Evolutionary conservation across 2,888 invertebrate genomes (phyloP), one percentile per base, ranked within the genome.

Genomic region (Ennomos erosarius): DNA sequence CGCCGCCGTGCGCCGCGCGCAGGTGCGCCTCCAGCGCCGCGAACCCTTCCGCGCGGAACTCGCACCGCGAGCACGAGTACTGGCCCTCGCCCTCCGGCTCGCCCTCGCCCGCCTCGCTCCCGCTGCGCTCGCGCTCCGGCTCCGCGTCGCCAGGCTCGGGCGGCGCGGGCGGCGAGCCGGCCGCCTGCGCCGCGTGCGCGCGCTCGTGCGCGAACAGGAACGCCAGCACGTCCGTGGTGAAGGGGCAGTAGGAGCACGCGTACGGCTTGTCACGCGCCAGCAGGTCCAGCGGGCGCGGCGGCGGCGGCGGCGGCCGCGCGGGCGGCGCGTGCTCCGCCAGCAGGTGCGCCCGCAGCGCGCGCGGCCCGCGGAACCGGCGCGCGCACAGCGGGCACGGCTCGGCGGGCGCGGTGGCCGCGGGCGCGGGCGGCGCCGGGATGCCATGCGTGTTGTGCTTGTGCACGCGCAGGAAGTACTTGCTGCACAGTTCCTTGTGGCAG

Each of bases 361-460:
- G 97, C 11, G 96, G 95, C 62, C 97, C 98, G 46, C 98, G 94
- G 86, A 98, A 98, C 60, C 98, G 94, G 0, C 98, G 94, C 70
- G 96, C 96, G 80, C 98, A 98, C 55, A 98, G 94, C 10, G 96
- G 95, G 79, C 98, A 98, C 0, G 90, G 90, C 79, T 86, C 88
- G 50, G 88, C 84, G 67, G 93, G 85, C 65, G 93, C 80, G 66
- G 93, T 75, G 78, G 92, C 72, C 68, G 87, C 76, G 0, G 94
- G 94, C 3, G 94, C 93, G 0, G 96, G 96, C 56, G 97, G 98
- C 65, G 98, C 98, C 10, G 97, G 96, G 61, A 99, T 98, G 12
- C 99, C 99, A 84, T 99, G 99, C 36, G 98, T 98, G 86, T 99
- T 99, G 81, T 98, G 98, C 82, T 99, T 99, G 93, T 99, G 99